Percentiles rank a stretch among this genome's conserved stretches.
phyloP scores from a whole-genome alignment of 2,113 vertebrate genomes.

The Tragulus kanchil region DNA sequence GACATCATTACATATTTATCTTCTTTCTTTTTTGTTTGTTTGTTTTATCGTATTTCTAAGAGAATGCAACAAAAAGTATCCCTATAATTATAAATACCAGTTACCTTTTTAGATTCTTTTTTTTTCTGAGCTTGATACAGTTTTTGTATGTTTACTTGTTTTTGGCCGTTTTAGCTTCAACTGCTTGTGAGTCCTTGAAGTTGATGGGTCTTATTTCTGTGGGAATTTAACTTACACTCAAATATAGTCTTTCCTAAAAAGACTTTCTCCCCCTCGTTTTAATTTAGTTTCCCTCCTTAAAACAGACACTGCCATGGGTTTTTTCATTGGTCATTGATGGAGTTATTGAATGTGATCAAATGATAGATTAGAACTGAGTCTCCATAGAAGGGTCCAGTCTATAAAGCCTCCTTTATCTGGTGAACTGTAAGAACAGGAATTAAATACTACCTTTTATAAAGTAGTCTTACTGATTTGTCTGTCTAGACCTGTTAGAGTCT shows the following conservation, averaged over 20 bases:
- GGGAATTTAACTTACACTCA: conserved; percentile 48
- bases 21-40: background rate
- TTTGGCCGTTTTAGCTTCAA: conserved; percentile 30
- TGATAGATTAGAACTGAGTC: background rate
- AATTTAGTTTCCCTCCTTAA: background rate
- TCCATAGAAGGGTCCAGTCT: background rate
- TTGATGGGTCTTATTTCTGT: conserved; percentile 29
- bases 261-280: background rate
- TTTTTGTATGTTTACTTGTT: background rate
- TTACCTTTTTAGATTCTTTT: background rate
- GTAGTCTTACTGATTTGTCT: background rate
- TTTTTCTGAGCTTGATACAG: background rate
- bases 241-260: background rate
- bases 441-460: conserved; percentile 39
- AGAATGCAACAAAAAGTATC: conserved; percentile 30
- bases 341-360: conserved; percentile 16
- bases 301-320: background rate
- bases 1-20: conserved; percentile 10
- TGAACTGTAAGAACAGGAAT: conserved; percentile 40
- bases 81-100: conserved; percentile 4
- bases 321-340: background rate
- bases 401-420: background rate
- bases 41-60: background rate
- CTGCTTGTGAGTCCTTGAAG: conserved; percentile 36
- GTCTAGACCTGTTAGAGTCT: background rate